These are phyloP conservation scores for Campopleginae sp. DNA, from an alignment of 2,888 invertebrate genomes.

Conservation along the genomic window DNA sequence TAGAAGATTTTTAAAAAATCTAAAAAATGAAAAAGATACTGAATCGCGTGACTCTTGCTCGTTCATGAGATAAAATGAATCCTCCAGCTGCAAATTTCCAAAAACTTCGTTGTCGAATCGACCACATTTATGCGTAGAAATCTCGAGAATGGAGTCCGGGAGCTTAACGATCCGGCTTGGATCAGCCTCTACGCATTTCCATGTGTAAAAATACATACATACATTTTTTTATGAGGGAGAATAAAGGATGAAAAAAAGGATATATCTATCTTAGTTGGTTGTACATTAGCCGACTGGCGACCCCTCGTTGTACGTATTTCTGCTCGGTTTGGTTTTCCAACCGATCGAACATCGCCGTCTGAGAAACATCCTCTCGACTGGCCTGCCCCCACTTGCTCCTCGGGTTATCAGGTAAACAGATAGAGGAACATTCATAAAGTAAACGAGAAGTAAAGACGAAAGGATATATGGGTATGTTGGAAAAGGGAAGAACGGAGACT, in stretches of 20 bases:
- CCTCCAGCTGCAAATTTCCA: no score
- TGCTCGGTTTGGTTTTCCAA: slow-evolving; percentile 79
- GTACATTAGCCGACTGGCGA: slow-evolving; percentile 76
- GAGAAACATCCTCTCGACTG: slow-evolving; percentile 59
- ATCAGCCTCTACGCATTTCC: slow-evolving; percentile 7
- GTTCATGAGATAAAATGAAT: neutral
- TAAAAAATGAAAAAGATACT: no score
- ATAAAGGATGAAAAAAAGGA: slow-evolving; percentile 48
- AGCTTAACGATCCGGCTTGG: neutral
- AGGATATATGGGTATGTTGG: neutral
- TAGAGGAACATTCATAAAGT: slow-evolving; percentile 80
- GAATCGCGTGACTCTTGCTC: no score
- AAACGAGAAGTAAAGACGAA: slow-evolving; percentile 73
- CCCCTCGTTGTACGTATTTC: slow-evolving; percentile 72
- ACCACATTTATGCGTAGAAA: neutral
- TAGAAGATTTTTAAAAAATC: no score
- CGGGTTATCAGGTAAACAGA: slow-evolving; percentile 80
- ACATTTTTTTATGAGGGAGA: slow-evolving; percentile 23
- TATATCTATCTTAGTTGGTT: slow-evolving; percentile 54
- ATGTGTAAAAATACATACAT: slow-evolving; percentile 19
- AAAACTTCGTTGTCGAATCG: neutral
- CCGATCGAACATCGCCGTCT: slow-evolving; percentile 79
- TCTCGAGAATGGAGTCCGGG: neutral
- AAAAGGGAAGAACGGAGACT: slow-evolving; percentile 43
- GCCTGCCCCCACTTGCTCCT: slow-evolving; percentile 40